A percentile compares a stretch with the other conserved stretches of the same genome.
Evolutionary conservation across 2,113 vertebrate genomes (phyloP).

Genomic region (Myiozetetes cayanensis): DNA sequence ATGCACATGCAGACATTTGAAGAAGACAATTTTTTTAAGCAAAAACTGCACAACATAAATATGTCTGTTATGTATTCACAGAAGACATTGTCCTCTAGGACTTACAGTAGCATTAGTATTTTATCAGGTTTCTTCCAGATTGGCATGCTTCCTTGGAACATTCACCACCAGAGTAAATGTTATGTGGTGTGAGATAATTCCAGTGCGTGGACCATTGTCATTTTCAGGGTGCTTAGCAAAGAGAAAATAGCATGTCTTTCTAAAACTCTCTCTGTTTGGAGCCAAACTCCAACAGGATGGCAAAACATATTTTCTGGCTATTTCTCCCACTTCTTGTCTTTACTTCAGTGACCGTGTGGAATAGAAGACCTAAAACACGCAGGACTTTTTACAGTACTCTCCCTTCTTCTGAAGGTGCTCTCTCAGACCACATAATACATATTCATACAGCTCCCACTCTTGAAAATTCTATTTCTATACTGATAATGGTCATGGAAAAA

Average conservation of each 20-base stretch:
- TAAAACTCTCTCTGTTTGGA: background rate
- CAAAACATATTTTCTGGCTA: background rate
- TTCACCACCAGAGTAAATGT: background rate
- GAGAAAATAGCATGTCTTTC: background rate
- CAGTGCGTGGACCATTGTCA: background rate
- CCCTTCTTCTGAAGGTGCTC: background rate
- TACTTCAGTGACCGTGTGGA: background rate
- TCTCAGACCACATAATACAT: background rate
- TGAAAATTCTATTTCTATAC: background rate
- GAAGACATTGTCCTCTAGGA: background rate
- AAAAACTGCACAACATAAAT: background rate
- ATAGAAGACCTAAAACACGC: background rate
- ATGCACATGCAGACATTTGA: background rate
- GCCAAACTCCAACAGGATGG: background rate
- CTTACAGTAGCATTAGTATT: background rate
- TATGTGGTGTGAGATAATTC: background rate
- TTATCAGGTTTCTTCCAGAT: background rate
- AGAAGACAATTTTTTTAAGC: background rate
- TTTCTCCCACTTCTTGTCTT: background rate
- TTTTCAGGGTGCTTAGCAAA: background rate
- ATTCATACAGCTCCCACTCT: background rate
- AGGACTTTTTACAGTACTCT: background rate
- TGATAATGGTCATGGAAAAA: background rate
- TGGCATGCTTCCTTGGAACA: background rate
- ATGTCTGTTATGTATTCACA: background rate